Base-by-base conservation (phyloP, 2,797 vertebrate species). In the Acrocephalus scirpaceus region DNA sequence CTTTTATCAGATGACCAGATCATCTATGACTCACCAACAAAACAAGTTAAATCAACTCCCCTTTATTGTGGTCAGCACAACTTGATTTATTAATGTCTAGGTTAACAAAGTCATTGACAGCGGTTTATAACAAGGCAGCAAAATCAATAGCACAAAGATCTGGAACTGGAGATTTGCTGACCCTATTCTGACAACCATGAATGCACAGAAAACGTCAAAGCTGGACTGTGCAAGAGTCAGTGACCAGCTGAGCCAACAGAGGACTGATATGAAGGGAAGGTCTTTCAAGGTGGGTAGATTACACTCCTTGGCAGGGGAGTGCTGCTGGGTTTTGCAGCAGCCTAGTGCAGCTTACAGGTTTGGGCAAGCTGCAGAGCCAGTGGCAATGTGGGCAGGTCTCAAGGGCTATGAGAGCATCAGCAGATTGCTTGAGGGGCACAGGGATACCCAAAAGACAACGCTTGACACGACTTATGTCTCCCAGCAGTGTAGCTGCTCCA, bases 181-280 rank as follows among this genome's bases (percentile, higher is more conserved):
- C n/a, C 42, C 34, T 92, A 6, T 30, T 26, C n/a, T 34, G 84
- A 56, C 85, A 85, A 83, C 42, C 26, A 10, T 17, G 65, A 94
- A 71, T 47, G 61, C 38, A 30, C 32, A 53, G 67, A 69, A 72
- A 89, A 77, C 0, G 2, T 74, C 80, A 89, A 47, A 86, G 60
- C 74, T 89, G 80, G 60, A 47, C 77, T 77, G 42, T 29, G 69
- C 57, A 65, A 29, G 67, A 67, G 74, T 40, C 76, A 81, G 22
- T 36, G 86, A 45, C 86, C 94, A 89, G 81, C 90, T 94, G 93
- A 93, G 42, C 53, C 92, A 93, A 87, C 77, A 82, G 18, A 94
- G 71, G 14, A 23, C 64, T 82, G 77, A 65, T 77, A 87, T 0
- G 48, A 82, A 70, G 34, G 36, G 36, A 50, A 95, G 71, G 77